phyloP scores from a whole-genome alignment of 2,797 vertebrate genomes.

The Microcaecilia unicolor region DNA sequence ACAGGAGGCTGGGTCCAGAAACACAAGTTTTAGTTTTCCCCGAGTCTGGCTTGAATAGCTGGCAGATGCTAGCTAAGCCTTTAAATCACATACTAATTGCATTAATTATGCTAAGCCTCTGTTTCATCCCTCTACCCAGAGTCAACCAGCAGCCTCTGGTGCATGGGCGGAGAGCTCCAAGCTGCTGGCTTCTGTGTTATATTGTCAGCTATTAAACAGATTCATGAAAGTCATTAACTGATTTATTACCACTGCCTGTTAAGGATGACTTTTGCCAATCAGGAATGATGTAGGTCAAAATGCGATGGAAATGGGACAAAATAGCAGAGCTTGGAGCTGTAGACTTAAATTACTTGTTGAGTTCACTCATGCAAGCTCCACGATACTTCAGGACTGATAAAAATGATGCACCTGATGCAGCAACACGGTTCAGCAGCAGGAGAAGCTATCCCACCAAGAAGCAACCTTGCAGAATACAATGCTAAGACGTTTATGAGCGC shows the following conservation, averaged over 20 bases:
- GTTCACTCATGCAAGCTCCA: neutral
- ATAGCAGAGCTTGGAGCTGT: conserved; percentile 28
- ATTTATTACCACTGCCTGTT: conserved; percentile 68
- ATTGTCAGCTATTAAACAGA: conserved; percentile 72
- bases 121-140: conserved; percentile 55
- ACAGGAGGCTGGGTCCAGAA: no score
- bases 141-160: conserved; percentile 62
- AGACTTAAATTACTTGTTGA: conserved; percentile 20
- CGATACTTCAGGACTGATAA: neutral
- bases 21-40: no score
- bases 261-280: conserved; percentile 63
- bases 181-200: conserved; percentile 68
- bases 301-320: conserved; percentile 47
- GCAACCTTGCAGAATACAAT: neutral
- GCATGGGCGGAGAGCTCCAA: conserved; percentile 65
- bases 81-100: conserved; percentile 63
- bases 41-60: no score
- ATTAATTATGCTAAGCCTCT: conserved; percentile 66
- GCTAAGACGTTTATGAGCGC: no score
- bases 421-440: no score
- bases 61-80: conserved; percentile 64
- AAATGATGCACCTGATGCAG: neutral
- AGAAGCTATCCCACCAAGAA: neutral
- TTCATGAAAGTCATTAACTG: conserved; percentile 73
- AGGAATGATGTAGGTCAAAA: conserved; percentile 63